Evolutionary conservation across 2,888 invertebrate genomes (phyloP), one percentile per base, ranked within the genome.

Genomic region (Mechanitis mazaeus): DNA sequence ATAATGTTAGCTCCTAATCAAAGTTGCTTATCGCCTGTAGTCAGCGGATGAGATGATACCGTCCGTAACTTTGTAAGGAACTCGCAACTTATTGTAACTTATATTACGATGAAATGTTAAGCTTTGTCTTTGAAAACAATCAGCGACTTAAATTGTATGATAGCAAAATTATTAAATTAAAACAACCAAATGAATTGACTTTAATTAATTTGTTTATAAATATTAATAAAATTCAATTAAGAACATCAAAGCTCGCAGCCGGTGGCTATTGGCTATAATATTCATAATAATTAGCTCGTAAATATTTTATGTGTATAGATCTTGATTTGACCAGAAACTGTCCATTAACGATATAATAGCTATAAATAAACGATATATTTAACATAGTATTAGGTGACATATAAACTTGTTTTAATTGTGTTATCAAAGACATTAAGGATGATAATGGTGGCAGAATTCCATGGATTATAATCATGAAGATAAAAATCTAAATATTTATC

Each of bases 251-350:
- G 12, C 50, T 45, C 55, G 38, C 53, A 60, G 50, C 54, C 47
- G 55, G 20, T 56, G 38, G 56, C 54, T 61, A 63, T 57, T 60
- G 38, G 5, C 20, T 20, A 20, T 20, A 20, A 38, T 4, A n/a
- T 47, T 47, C 12, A n/a, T 47, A 63, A 66, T 64, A 57, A 68
- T 65, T 64, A 64, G 54, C 31, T 57, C 64, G 58, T 66, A 68
- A 68, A 68, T 63, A 61, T 67, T 67, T 65, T 67, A 65, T 65
- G 56, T 61, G 56, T 57, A 59, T 47, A 55, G 60, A 64, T 64
- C 62, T 63, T 64, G 66, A 66, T 68, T 63, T 61, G 56, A 58
- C 35, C 54, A 58, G 59, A 33, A 50, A 60, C 38, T 31, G 58
- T 42, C 42, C 53, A 42, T 42, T 58, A 58, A 58, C 58, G 20